Evolutionary conservation across 2,888 invertebrate species (phyloP).

Genomic region (Dasypogon diadema): DNA sequence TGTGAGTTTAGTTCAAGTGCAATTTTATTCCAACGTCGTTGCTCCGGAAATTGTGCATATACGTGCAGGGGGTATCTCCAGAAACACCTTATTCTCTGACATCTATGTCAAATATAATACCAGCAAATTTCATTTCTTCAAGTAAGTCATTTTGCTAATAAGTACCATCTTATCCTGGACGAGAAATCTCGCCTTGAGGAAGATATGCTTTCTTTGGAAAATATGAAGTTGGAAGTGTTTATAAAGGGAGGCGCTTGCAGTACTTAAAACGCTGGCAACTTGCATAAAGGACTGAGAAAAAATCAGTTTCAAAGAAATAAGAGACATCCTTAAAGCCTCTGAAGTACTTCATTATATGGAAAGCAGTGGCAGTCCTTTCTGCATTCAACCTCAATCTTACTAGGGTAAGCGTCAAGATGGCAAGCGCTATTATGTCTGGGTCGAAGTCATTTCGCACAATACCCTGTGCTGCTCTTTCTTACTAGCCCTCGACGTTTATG

Average conservation of each 20-base stretch:
- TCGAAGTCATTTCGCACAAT: constrained; percentile 44
- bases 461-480: constrained; percentile 29
- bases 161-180: constrained; percentile 1
- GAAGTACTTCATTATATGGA: constrained; percentile 40
- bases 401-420: constrained; percentile 41
- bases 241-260: constrained; percentile 15
- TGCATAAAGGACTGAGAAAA: constrained; percentile 1
- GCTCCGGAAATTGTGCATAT: too few relatives aligned
- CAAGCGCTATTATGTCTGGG: constrained; percentile 47
- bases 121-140: constrained; percentile 4
- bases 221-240: constrained; percentile 26
- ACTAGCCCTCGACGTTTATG: constrained; percentile 32
- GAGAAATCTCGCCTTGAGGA: constrained; percentile 11
- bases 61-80: too few relatives aligned
- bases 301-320: constrained; percentile 25
- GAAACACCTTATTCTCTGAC: too few relatives aligned
- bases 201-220: background rate
- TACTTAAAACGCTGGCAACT: constrained; percentile 23
- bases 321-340: constrained; percentile 32
- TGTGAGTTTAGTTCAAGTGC: too few relatives aligned
- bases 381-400: constrained; percentile 48
- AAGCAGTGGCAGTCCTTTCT: constrained; percentile 24
- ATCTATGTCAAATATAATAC: background rate
- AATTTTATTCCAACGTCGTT: too few relatives aligned
- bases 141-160: constrained; percentile 16